phyloP scores from a whole-genome alignment of 1,140 invertebrate genomes.

The Gerris buenoi region DNA sequence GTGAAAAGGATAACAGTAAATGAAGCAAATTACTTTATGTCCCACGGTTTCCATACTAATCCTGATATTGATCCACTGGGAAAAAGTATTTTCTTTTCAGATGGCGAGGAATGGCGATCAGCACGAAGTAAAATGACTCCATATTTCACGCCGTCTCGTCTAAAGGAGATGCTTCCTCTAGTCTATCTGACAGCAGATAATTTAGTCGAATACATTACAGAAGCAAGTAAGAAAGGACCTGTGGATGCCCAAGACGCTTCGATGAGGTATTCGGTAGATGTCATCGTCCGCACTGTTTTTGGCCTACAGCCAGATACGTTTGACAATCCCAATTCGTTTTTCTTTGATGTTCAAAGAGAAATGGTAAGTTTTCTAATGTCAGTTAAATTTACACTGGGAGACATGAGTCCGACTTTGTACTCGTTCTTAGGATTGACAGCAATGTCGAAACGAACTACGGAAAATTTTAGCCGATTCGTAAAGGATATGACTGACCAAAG shows the following conservation, averaged over 20 bases:
- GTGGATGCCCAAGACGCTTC: background rate
- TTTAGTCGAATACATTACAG: background rate
- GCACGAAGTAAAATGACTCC: slow-evolving; percentile 41
- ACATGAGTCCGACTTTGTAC: background rate
- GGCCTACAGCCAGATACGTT: background rate
- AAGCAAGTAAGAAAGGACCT: background rate
- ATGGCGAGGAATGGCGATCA: slow-evolving; percentile 39
- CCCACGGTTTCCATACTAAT: slow-evolving; percentile 31
- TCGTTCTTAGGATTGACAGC: background rate
- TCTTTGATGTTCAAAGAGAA: background rate
- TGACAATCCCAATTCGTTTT: background rate
- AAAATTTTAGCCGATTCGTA: background rate
- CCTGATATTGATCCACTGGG: slow-evolving; percentile 33
- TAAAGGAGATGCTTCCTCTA: slow-evolving; percentile 41
- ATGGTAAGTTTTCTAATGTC: background rate
- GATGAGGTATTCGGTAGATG: background rate
- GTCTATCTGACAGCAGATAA: too few species aligned
- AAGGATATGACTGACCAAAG: background rate
- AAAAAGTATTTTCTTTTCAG: slow-evolving; percentile 33
- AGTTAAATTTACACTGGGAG: background rate
- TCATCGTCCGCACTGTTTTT: background rate
- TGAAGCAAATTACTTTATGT: slow-evolving; percentile 38
- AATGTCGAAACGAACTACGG: background rate
- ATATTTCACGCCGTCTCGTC: slow-evolving; percentile 43
- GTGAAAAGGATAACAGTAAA: slow-evolving; percentile 34